A percentile compares a stretch with the other conserved stretches of the same genome.
These are phyloP conservation scores for Pocillopora grandis DNA, from an alignment of 92 coral and sea anemone genomes.

Conservation along the genomic window DNA sequence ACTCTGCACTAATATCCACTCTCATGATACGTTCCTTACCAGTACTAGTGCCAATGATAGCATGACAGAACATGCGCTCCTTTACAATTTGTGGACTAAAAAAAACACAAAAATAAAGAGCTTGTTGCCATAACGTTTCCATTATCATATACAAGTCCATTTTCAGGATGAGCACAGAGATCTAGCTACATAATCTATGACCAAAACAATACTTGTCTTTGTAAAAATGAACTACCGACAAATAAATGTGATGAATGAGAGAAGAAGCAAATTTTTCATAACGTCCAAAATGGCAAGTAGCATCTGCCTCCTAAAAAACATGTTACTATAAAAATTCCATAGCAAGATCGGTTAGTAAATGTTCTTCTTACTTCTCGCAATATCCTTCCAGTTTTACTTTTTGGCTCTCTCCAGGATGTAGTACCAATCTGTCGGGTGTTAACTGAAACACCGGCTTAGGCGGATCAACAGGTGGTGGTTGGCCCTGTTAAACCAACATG, in stretches of 20 bases:
- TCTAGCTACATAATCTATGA: too few relatives aligned
- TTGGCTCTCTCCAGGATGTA: slow-evolving; percentile 96
- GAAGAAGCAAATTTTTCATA: too few relatives aligned
- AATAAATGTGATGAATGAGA: too few relatives aligned
- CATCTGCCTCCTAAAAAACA: too few relatives aligned
- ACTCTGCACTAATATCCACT: slow-evolving; percentile 91
- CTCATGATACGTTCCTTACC: slow-evolving; percentile 98
- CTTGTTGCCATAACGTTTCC: neutral
- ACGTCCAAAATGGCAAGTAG: too few relatives aligned
- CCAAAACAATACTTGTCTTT: too few relatives aligned
- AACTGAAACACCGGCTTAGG: slow-evolving; percentile 83
- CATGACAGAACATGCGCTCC: slow-evolving; percentile 99
- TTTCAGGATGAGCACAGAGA: too few relatives aligned
- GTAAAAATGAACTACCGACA: too few relatives aligned
- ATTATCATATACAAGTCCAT: neutral
- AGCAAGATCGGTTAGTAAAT: too few relatives aligned
- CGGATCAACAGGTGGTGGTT: slow-evolving; percentile 79
- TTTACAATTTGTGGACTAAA: slow-evolving; percentile 84
- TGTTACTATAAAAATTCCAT: too few relatives aligned
- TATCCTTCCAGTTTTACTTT: slow-evolving; percentile 81
- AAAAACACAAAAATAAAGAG: neutral
- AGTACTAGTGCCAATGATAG: slow-evolving; percentile 95
- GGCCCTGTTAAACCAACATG: slow-evolving; percentile 54
- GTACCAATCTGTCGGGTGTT: slow-evolving; percentile 90
- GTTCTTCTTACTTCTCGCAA: slow-evolving; percentile 11